Evolutionary conservation across 2,888 invertebrate genomes (phyloP), one percentile per base, ranked within the genome.

Genomic region (Caenorhabditis virilis): DNA sequence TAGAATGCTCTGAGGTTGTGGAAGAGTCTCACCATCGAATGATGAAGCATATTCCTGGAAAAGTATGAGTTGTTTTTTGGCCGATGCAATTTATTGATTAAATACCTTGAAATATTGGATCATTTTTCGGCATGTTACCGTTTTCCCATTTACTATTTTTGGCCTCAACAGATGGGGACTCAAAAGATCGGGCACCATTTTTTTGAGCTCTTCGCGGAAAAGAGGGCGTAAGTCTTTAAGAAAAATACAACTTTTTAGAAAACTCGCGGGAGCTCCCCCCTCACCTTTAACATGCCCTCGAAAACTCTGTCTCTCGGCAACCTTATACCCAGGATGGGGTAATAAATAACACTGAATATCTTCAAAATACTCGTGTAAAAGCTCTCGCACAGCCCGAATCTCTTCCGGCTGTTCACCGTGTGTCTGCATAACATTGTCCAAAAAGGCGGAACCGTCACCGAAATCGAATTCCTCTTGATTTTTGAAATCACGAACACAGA

Each of bases 401-500:
- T 77, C 77, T 25, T 65, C 70, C 6, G 72, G 65, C 39, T 75
- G 74, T 7, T 65, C 69, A 11, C 42, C 48, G 5, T 36, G n/a
- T 1, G 55, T 62, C 71, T 69, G 54, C n/a, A 78, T 30, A 16
- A 76, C 77, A 22, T 75, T 67, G 13, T 68, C 66, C 42, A 81
- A 45, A 35, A 74, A 78, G 22, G 58, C 52, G 2, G 62, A 52
- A 1, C 81, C 81, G 27, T 66, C 57, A 1, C 81, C 80, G 45
- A 72, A 79, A 7, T 70, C 63, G 58, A 62, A 73, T 25, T 82
- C 79, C 39, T 81, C 81, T 20, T 73, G 72, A 86, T 76, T 88
- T 88, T 86, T 89, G 87, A 76, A 82, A 49, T 82, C 82, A 15
- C 83, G 72, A 7, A 82, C 76, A 25, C 81, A 69, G 52, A 83